A percentile compares a stretch with the other conserved stretches of the same genome.
These are phyloP conservation scores for Salticus scenicus DNA, from an alignment of 2,888 invertebrate species.

Conservation along the genomic window DNA sequence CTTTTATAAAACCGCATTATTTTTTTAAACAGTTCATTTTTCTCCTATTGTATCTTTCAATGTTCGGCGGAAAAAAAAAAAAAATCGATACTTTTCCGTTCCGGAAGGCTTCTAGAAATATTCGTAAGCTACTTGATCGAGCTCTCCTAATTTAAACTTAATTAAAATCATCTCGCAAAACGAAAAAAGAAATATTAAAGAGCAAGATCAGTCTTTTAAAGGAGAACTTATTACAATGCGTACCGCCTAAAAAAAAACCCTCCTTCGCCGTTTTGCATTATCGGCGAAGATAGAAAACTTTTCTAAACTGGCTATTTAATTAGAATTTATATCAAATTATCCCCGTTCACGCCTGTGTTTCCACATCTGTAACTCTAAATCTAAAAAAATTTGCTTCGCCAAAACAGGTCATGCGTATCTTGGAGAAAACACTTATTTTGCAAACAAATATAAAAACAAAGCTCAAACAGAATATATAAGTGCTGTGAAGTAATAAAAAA, in stretches of 20 bases:
- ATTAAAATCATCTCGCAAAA: background rate
- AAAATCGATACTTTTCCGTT: no score
- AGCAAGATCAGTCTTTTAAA: no score
- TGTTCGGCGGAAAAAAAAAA: no score
- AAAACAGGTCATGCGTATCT: background rate
- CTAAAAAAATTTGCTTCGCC: background rate
- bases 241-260: no score
- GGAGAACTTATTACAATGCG: no score
- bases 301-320: background rate
- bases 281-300: background rate
- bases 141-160: slow-evolving; percentile 12
- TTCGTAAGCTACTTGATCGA: background rate
- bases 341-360: background rate
- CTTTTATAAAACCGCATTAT: no score
- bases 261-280: no score
- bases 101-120: background rate
- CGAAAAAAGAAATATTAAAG: background rate
- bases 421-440: background rate
- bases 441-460: background rate
- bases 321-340: slow-evolving; percentile 19
- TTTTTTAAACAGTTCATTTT: no score
- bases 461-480: background rate
- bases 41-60: no score
- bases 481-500: background rate
- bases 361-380: background rate